Evolutionary conservation across 2,113 vertebrate genomes (phyloP).

Genomic region (Eidolon helvum): DNA sequence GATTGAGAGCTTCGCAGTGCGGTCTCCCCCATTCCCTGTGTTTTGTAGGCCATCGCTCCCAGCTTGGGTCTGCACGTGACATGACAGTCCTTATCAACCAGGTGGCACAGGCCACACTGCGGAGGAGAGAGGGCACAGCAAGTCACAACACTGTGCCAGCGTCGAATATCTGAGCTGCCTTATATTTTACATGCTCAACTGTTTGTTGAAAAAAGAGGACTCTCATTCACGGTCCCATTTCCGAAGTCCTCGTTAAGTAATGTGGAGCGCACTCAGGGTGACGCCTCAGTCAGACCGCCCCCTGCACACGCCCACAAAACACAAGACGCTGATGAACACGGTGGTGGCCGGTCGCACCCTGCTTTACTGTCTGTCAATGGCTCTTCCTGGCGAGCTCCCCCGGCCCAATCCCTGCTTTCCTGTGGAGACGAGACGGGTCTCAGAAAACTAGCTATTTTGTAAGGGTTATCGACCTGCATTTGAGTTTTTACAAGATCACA

Average conservation of each 20-base stretch:
- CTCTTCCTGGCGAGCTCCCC: not conserved
- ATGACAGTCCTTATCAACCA: fast-evolving
- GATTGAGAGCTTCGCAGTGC: fast-evolving
- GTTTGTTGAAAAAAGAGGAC: not conserved
- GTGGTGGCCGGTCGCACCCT: not conserved
- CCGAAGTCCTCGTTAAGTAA: not conserved
- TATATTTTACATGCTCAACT: fast-evolving
- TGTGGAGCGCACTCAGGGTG: not conserved
- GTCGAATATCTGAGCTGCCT: not conserved
- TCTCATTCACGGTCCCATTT: too few species aligned
- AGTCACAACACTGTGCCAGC: fast-evolving
- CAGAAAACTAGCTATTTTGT: not conserved
- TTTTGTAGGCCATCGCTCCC: not conserved
- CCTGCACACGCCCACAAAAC: not conserved
- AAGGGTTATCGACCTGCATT: not conserved
- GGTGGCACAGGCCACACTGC: fast-evolving
- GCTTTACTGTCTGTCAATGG: not conserved
- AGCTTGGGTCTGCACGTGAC: fast-evolving
- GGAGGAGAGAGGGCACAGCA: fast-evolving
- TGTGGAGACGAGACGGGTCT: not conserved
- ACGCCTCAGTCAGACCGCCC: fast-evolving
- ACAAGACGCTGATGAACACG: too few species aligned
- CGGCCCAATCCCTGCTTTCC: not conserved
- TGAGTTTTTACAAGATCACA: not conserved
- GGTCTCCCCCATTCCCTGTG: fast-evolving